Evolutionary conservation across 2,797 vertebrate genomes (phyloP), one percentile per base, ranked within the genome.

Genomic region (Onychomys arenicola): DNA sequence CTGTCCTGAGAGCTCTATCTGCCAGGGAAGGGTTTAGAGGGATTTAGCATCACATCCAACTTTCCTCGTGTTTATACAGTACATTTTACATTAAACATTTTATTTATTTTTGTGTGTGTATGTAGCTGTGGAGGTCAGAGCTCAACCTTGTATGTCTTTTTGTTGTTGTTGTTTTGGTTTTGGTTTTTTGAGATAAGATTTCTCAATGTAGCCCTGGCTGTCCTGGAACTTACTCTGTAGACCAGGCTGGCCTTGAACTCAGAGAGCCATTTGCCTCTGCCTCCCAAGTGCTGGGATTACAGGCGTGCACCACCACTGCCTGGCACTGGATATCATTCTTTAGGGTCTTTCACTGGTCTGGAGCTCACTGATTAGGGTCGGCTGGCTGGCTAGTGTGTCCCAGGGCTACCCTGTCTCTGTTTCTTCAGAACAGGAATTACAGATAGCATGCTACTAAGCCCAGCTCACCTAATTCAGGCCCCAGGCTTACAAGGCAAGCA

Each of bases 261-360:
- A 73, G 71, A 23, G 37, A 73, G 11, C 37, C 37, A 25, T 23
- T 21, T 40, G 21, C 69, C 69, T 73, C n/a, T 40, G 21, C 71
- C 21, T 23, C 71, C 71, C 2, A 19, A 40, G 37, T 73, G 21
- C 71, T 73, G 21, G 21, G 10, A 40, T 73, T 73, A 40, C 25
- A 40, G 71, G 71, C 2, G 0, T 73, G 16, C 0, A 0, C 4
- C 10, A 73, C 37, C 71, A 6, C 37, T 32, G 10, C 37, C 71
- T 25, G 71, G 21, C 4, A 5, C 37, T 23, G 21, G 37, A 25
- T 32, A n/a, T 32, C 9, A 11, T 37, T 71, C 25, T 21, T 88
- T 27, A 73, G n/a, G 8, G 25, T 73, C 85, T 40, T 17, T 40
- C 14, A 25, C n/a, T 40, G 25, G 49, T 49, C 65, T 71, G 49